Evolutionary conservation across 2,113 vertebrate genomes (phyloP).

Genomic region (Mesoclemmys tuberculata): DNA sequence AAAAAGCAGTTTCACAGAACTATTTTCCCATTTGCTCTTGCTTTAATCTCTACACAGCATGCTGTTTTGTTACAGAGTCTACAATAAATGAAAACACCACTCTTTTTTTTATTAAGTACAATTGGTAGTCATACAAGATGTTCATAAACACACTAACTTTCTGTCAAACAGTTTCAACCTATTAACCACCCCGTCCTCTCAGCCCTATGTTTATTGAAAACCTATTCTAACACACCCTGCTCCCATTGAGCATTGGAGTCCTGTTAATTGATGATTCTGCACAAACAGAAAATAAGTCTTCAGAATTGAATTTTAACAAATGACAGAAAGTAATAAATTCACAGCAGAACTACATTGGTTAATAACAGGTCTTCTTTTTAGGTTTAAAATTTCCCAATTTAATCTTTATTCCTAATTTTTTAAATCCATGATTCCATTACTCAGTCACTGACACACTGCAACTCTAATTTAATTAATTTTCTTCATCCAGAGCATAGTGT

Average conservation of each 20-base stretch:
- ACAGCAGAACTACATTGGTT: constrained; percentile 37
- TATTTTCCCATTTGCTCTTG: background rate
- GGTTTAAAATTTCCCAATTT: constrained; percentile 59
- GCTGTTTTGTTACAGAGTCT: background rate
- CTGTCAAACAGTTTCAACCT: background rate
- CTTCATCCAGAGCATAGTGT: background rate
- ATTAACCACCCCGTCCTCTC: background rate
- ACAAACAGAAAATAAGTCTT: constrained; percentile 4
- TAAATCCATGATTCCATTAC: background rate
- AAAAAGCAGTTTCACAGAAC: constrained; percentile 7
- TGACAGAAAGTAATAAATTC: constrained; percentile 43
- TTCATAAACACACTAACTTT: constrained; percentile 16
- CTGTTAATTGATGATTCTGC: constrained; percentile 45
- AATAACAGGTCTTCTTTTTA: constrained; percentile 31
- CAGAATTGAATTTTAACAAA: constrained; percentile 49
- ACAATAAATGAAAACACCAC: background rate
- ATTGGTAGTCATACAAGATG: background rate
- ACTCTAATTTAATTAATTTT: background rate
- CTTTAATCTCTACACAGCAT: background rate
- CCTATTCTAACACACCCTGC: background rate
- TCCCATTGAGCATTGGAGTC: background rate
- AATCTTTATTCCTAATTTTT: constrained; percentile 13
- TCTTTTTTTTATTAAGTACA: constrained; percentile 1
- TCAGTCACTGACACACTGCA: constrained; percentile 8
- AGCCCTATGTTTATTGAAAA: background rate